Conservation (phyloP, 2,888 invertebrate species). For the Heliothis peltigera region DNA sequence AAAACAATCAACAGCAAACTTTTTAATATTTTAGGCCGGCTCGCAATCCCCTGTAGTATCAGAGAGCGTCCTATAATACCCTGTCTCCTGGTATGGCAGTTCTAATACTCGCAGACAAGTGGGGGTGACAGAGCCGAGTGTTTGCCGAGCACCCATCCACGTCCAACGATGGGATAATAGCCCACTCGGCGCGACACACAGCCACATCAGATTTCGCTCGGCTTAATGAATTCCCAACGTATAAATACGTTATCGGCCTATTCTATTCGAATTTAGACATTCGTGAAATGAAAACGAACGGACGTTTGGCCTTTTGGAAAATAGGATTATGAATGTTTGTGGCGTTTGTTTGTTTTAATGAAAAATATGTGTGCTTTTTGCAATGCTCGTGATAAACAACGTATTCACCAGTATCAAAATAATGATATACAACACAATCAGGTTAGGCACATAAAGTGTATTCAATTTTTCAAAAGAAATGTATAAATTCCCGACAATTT, state of each 20-base stretch:
- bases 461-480: background rate
- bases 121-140: constrained; percentile 75
- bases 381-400: background rate
- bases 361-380: background rate
- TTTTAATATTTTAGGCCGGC: constrained; percentile 33
- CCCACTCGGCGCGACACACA: constrained; percentile 70
- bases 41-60: constrained; percentile 26
- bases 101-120: constrained; percentile 62
- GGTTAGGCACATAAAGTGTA: background rate
- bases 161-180: constrained; percentile 83
- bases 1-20: constrained; percentile 31
- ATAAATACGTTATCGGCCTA: constrained; percentile 70
- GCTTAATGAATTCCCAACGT: constrained; percentile 78
- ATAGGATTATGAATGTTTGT: constrained; percentile 25
- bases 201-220: constrained; percentile 66
- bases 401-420: background rate
- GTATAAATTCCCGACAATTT: constrained; percentile 15
- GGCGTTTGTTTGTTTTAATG: background rate
- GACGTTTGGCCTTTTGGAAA: constrained; percentile 41
- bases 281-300: constrained; percentile 46
- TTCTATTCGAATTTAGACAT: constrained; percentile 61
- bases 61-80: constrained; percentile 53
- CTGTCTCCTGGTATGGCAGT: constrained; percentile 47
- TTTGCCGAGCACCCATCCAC: constrained; percentile 80
- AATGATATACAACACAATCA: background rate